Evolutionary conservation across 1,140 invertebrate genomes (phyloP).

Genomic region (Anastrepha obliqua): DNA sequence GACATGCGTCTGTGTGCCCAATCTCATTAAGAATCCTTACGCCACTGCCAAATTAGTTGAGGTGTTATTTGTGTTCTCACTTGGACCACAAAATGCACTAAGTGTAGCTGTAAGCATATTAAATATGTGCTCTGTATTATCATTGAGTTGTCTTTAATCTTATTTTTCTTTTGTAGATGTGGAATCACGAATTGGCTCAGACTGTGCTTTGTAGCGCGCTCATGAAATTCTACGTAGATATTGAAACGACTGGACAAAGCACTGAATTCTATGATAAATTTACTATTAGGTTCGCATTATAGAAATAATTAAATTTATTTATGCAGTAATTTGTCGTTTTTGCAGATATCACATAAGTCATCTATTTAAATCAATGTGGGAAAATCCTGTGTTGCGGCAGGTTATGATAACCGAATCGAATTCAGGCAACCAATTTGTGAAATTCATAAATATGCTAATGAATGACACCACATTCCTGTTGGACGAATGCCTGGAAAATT

Average conservation of each 20-base stretch:
- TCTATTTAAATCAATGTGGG: conserved; percentile 93
- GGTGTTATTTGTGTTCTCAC: conserved; percentile 94
- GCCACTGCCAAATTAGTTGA: conserved; percentile 96
- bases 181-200: conserved; percentile 91
- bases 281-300: conserved; percentile 83
- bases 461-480: conserved; percentile 98
- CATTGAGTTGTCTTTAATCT: neutral
- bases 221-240: conserved; percentile 99
- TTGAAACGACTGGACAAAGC: conserved; percentile 97
- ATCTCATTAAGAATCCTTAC: conserved; percentile 96
- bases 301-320: conserved; percentile 1
- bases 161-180: conserved; percentile 77
- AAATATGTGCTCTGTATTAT: neutral
- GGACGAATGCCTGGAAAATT: conserved; percentile 95
- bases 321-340: conserved; percentile 52
- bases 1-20: conserved; percentile 90
- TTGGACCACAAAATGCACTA: conserved; percentile 79
- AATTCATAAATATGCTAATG: conserved; percentile 99
- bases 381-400: conserved; percentile 79
- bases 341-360: conserved; percentile 93
- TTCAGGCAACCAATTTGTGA: conserved; percentile 94
- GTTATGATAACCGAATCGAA: conserved; percentile 89
- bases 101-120: conserved; percentile 74
- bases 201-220: conserved; percentile 88
- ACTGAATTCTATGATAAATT: conserved; percentile 99